Percentiles rank a stretch among this genome's conserved stretches.
These are phyloP conservation scores for Chelmon rostratus DNA, from an alignment of 2,797 vertebrate species.

Conservation along the genomic window DNA sequence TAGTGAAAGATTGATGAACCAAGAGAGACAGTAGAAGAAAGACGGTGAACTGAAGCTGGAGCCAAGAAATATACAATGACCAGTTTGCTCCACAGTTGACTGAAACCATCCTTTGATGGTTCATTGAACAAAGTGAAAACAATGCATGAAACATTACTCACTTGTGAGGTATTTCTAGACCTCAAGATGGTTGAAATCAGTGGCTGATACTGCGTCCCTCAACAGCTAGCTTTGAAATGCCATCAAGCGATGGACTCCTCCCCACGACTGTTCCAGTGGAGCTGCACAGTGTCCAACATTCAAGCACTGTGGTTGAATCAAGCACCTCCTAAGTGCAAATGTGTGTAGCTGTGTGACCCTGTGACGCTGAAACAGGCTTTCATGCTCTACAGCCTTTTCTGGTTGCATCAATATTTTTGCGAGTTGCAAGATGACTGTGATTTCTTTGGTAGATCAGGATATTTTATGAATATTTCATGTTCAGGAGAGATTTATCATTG, in stretches of 20 bases:
- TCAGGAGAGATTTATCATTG: neutral
- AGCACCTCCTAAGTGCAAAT: conserved; percentile 63
- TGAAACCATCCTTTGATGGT: conserved; percentile 25
- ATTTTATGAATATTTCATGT: conserved; percentile 22
- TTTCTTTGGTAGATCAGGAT: conserved; percentile 37
- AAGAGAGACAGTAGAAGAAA: conserved; percentile 6
- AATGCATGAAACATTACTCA: conserved; percentile 10
- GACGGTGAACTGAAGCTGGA: conserved; percentile 7
- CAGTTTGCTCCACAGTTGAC: neutral
- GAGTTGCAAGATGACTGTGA: conserved; percentile 19
- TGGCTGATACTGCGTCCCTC: neutral
- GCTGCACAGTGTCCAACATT: conserved; percentile 24
- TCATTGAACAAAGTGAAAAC: conserved; percentile 29
- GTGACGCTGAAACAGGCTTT: conserved; percentile 41
- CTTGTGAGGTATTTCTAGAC: conserved; percentile 23
- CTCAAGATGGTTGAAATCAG: conserved; percentile 22
- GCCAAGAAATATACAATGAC: conserved; percentile 9
- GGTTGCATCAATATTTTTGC: conserved; percentile 28
- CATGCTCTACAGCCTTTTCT: conserved; percentile 33
- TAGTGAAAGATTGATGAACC: conserved; percentile 27
- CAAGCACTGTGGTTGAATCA: conserved; percentile 39
- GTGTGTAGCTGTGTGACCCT: conserved; percentile 58
- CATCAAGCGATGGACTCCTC: conserved; percentile 6
- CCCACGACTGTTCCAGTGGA: neutral
- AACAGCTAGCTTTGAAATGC: conserved; percentile 18